Evolutionary conservation across 1,140 invertebrate species (phyloP).

Genomic region (Dryas iulia): DNA sequence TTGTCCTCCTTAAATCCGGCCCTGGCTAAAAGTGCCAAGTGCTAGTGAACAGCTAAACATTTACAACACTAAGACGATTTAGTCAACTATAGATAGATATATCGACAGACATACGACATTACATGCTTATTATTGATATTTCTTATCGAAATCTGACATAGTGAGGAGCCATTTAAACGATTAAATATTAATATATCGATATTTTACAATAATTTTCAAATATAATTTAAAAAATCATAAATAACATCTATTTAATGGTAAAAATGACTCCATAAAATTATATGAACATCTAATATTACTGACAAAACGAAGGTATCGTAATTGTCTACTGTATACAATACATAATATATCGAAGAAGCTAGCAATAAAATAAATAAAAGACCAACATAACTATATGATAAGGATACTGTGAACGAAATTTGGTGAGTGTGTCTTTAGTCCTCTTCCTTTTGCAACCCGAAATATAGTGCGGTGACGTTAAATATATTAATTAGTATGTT

Average conservation of each 20-base stretch:
- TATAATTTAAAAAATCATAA: not conserved
- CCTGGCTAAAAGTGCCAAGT: slow-evolving; percentile 56
- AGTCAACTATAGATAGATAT: slow-evolving; percentile 31
- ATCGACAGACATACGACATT: slow-evolving; percentile 46
- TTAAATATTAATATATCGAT: too few species aligned
- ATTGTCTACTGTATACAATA: slow-evolving; percentile 26
- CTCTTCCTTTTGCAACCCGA: slow-evolving; percentile 37
- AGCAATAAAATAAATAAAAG: slow-evolving; percentile 30
- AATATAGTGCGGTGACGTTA: slow-evolving; percentile 38
- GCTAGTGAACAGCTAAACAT: slow-evolving; percentile 45
- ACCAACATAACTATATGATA: slow-evolving; percentile 23
- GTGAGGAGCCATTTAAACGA: slow-evolving; percentile 46
- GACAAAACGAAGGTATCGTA: slow-evolving; percentile 24
- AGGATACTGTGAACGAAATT: slow-evolving; percentile 23
- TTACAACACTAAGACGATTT: slow-evolving; percentile 41
- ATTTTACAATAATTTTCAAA: too few species aligned
- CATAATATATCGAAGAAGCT: slow-evolving; percentile 30
- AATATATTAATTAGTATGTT: slow-evolving; percentile 24
- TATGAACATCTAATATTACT: slow-evolving; percentile 26
- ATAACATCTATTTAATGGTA: slow-evolving; percentile 30
- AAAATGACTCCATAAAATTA: slow-evolving; percentile 40
- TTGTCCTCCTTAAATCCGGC: too few species aligned
- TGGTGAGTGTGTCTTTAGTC: slow-evolving; percentile 32
- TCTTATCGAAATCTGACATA: slow-evolving; percentile 7
- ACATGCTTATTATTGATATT: slow-evolving; percentile 46